These are phyloP conservation scores for Stomatorhinus walkeri DNA, from an alignment of 2,797 vertebrate genomes.

Conservation along the genomic window DNA sequence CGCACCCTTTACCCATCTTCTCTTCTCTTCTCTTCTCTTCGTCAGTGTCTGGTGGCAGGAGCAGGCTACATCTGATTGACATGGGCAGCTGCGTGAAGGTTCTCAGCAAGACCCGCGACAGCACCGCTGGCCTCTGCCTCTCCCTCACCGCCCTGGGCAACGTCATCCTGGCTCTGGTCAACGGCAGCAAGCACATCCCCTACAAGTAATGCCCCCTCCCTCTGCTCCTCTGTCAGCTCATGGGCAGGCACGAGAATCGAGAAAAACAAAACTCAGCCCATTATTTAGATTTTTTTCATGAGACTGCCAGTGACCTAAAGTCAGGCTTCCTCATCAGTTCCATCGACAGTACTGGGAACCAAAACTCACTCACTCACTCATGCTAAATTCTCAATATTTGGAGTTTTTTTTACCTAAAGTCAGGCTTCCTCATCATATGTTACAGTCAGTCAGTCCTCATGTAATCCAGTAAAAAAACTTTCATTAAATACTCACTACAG, in stretches of 20 bases:
- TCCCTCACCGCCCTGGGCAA: slow-evolving; percentile 92
- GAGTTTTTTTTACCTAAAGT: not conserved
- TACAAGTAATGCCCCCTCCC: slow-evolving; percentile 76
- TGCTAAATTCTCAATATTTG: not conserved
- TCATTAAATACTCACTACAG: not conserved
- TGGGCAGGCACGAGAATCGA: not conserved
- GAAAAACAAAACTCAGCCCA: not conserved
- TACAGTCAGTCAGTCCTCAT: not conserved
- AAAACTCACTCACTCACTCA: not conserved
- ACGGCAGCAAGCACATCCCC: slow-evolving; percentile 96
- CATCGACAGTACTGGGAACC: not conserved
- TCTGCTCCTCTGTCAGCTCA: not conserved
- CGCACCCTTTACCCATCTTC: not conserved
- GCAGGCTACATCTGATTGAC: slow-evolving; percentile 92
- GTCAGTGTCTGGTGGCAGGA: slow-evolving; percentile 93
- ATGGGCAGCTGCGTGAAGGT: slow-evolving; percentile 88
- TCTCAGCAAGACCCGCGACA: slow-evolving; percentile 74
- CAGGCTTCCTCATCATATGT: not conserved
- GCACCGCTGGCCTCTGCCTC: slow-evolving; percentile 73
- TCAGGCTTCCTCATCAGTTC: not conserved
- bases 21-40: not conserved
- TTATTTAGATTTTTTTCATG: not conserved
- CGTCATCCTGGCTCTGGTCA: slow-evolving; percentile 94
- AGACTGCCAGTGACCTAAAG: not conserved
- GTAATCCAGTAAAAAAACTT: not conserved